Evolutionary conservation across 2,113 vertebrate genomes (phyloP).

Genomic region (Centrocercus urophasianus): DNA sequence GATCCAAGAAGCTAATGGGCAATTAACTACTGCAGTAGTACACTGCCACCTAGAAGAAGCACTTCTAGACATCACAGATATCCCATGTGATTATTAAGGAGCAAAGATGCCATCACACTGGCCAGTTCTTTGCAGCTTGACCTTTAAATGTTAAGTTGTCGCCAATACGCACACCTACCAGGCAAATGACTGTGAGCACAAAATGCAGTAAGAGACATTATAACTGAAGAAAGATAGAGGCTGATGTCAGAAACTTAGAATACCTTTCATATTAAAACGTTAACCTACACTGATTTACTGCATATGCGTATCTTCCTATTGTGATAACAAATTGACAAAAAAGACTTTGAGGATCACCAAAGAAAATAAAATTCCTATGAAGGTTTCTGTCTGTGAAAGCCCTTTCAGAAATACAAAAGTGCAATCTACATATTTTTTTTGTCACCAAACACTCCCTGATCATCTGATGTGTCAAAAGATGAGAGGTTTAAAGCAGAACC

Average conservation of each 20-base stretch:
- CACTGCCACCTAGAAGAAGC: constrained; percentile 55
- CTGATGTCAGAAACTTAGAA: neutral
- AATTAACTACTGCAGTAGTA: constrained; percentile 61
- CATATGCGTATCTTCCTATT: constrained; percentile 17
- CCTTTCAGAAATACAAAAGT: neutral
- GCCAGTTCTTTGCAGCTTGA: constrained; percentile 45
- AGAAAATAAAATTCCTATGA: constrained; percentile 1
- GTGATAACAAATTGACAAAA: constrained; percentile 53
- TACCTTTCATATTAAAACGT: constrained; percentile 48
- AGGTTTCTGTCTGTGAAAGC: neutral
- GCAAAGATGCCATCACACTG: constrained; percentile 37
- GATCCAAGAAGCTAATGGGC: constrained; percentile 61
- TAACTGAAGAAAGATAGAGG: constrained; percentile 46
- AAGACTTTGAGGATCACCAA: constrained; percentile 2
- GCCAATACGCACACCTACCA: neutral
- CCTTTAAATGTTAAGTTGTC: constrained; percentile 62
- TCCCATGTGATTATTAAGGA: constrained; percentile 62
- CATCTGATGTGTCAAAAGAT: neutral
- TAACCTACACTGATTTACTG: constrained; percentile 44
- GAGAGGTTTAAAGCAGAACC: neutral
- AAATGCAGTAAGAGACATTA: constrained; percentile 43
- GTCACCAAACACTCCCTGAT: neutral
- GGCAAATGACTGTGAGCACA: neutral
- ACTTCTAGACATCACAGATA: constrained; percentile 54
- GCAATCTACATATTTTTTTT: neutral